Evolutionary conservation across 2,888 invertebrate genomes (phyloP), one percentile per base, ranked within the genome.

Genomic region (Cheiracanthium punctorium): DNA sequence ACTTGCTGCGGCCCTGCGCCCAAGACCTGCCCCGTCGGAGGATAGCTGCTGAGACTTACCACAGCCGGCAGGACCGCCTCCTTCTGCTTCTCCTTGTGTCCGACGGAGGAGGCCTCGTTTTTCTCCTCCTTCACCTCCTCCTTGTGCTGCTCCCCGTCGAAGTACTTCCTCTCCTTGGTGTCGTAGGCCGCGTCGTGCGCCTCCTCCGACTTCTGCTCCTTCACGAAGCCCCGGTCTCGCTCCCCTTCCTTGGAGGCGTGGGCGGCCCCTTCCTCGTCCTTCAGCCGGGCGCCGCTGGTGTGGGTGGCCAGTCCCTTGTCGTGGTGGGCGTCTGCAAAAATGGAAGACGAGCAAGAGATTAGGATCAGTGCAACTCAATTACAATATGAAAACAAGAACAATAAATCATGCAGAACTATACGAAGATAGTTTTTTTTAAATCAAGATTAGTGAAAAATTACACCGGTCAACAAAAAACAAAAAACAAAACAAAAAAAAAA

Each of bases 181-280:
- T 88, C 85, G 72, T 76, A 85, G 1, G 84, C 88, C 2, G 80
- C 80, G 28, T 88, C 85, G 20, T 88, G 88, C 0, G 80, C 76
- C 2, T 88, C 88, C 32, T 88, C 85, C 17, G 70, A 30, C n/a
- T 88, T 84, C 33, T 76, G 70, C 17, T 85, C 88, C 43, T 88
- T 88, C 24, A 67, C 58, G 67, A 85, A 85, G 10, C 82, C 84
- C 29, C 77, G 24, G 30, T 88, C 81, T 14, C 81, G n/a, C 20
- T 88, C 88, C 2, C 88, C 88, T 12, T 84, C 85, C 41, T 88
- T 84, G 28, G 74, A 20, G 0, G 67, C 80, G 17, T 80, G 80
- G 10, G 77, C 80, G 0, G 74, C 77, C 1, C 79, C 80, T 28
- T 84, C 88, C n/a, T 80, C 24, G 48, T 84, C 76, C 12, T 76